A percentile compares a stretch with the other conserved stretches of the same genome.
phyloP scores from a whole-genome alignment of 2,113 vertebrate species.

The Onychorhynchus coronatus region DNA sequence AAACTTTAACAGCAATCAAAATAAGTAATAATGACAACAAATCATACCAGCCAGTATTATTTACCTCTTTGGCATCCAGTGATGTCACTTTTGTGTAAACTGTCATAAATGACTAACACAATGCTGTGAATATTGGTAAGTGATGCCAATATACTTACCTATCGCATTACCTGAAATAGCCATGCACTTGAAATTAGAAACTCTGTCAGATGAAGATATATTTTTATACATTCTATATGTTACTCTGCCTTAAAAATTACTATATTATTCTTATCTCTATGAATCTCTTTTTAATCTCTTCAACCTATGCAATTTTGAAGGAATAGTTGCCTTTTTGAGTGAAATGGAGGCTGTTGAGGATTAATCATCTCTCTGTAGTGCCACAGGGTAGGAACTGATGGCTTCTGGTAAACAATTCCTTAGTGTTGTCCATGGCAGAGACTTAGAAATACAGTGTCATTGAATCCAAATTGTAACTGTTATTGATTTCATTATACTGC shows the following conservation, averaged over 20 bases:
- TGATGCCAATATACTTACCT: background rate
- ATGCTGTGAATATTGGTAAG: background rate
- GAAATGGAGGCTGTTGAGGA: background rate
- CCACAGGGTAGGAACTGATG: background rate
- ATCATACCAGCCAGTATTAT: background rate
- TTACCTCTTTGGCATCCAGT: background rate
- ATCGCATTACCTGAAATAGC: background rate
- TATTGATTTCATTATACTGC: background rate
- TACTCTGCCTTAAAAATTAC: background rate
- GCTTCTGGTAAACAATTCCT: background rate
- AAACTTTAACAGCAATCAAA: background rate
- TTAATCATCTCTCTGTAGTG: background rate
- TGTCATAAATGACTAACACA: background rate
- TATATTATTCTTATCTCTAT: background rate
- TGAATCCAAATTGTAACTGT: background rate
- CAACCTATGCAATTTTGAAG: background rate
- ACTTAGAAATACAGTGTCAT: background rate
- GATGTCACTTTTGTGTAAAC: background rate
- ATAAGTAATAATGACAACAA: background rate
- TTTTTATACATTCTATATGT: background rate
- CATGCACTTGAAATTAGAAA: background rate
- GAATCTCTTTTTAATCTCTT: background rate
- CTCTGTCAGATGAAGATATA: background rate
- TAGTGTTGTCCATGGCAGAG: background rate
- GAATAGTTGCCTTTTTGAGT: background rate